A percentile compares a stretch with the other conserved stretches of the same genome.
phyloP scores from a whole-genome alignment of 2,797 vertebrate species.

The Urophycis tenuis region DNA sequence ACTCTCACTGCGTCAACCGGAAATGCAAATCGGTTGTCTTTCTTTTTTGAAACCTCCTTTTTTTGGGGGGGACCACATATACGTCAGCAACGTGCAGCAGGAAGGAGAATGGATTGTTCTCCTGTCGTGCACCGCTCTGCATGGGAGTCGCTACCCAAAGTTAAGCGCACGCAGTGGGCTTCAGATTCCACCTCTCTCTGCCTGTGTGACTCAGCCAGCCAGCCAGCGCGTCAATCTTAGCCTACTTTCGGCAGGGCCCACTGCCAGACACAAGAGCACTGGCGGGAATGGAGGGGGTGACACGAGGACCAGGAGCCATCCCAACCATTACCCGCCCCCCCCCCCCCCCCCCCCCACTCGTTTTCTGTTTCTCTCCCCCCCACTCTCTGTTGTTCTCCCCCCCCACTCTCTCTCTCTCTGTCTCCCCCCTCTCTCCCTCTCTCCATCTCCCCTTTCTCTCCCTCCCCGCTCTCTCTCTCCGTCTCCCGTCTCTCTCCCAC shows the following conservation, averaged over 20 bases:
- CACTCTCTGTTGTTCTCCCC: constrained; percentile 34
- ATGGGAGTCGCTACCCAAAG: constrained; percentile 64
- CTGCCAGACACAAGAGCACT: constrained; percentile 61
- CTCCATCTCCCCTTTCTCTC: constrained; percentile 11
- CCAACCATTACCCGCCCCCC: constrained; percentile 46
- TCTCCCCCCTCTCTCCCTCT: constrained; percentile 37
- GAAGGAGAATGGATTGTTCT: constrained; percentile 53
- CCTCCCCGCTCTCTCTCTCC: too few species aligned
- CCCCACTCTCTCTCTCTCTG: constrained; percentile 27
- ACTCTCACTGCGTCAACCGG: constrained; percentile 30
- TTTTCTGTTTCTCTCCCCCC: constrained; percentile 40
- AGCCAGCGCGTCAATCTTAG: constrained; percentile 71
- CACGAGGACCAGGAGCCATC: constrained; percentile 35
- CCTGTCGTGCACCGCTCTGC: constrained; percentile 60
- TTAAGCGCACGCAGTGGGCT: constrained; percentile 72
- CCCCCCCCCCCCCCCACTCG: constrained; percentile 27
- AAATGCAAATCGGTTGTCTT: constrained; percentile 26
- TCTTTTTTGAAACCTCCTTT: constrained; percentile 20
- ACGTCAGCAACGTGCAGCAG: constrained; percentile 53
- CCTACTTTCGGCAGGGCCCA: constrained; percentile 68
- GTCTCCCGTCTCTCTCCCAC: too few species aligned
- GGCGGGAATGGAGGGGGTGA: constrained; percentile 39
- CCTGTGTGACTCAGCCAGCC: constrained; percentile 72
- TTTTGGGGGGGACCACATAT: constrained; percentile 32
- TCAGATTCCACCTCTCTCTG: constrained; percentile 55